Base-by-base conservation (phyloP, 2,113 vertebrate genomes). In the Pteronura brasiliensis region DNA sequence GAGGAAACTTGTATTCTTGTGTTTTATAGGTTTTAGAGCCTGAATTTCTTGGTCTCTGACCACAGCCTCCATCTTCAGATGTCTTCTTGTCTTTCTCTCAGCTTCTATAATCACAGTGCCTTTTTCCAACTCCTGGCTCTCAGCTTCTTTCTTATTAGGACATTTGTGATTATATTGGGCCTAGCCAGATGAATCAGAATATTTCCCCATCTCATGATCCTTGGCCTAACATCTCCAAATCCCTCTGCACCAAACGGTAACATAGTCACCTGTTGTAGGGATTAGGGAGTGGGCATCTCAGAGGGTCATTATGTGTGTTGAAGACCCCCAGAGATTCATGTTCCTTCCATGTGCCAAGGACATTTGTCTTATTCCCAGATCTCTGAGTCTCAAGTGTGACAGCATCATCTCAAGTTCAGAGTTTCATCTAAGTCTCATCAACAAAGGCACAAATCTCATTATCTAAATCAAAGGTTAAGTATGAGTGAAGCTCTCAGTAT, bases 51-150 rank as follows among this genome's bases (percentile, higher is more conserved):
- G 31, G 7, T 2, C 79, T 74, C 15, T 84, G 57, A 29, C 12
- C 3, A 31, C 21, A 36, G 36, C 39, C 31, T 59, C 14, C 5
- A 63, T 63, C 18, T 82, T 83, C 29, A 90, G 77, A 61, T 12
- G 72, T 17, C 34, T 77, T 47, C 39, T n/a, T 34, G 31, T 52
- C 6, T 25, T 47, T 65, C 6, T 42, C 27, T 87, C 34, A 39
- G 0, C 0, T 31, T 49, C 12, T n/a, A 21, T 84, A 14, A n/a
- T 55, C 25, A 1, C 1, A 47, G 25, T 52, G 7, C 14, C 10
- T 69, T 85, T 76, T 34, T 82, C 21, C 42, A 0, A 87, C 44
- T 63, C 6, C 72, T 3, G 11, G 0, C 1, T 20, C 34, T 76
- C 10, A 27, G 0, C 18, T 2, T 92, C 57, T 39, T 21, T 90